phyloP scores from a whole-genome alignment of 2,888 invertebrate genomes.

The Celastrina argiolus region DNA sequence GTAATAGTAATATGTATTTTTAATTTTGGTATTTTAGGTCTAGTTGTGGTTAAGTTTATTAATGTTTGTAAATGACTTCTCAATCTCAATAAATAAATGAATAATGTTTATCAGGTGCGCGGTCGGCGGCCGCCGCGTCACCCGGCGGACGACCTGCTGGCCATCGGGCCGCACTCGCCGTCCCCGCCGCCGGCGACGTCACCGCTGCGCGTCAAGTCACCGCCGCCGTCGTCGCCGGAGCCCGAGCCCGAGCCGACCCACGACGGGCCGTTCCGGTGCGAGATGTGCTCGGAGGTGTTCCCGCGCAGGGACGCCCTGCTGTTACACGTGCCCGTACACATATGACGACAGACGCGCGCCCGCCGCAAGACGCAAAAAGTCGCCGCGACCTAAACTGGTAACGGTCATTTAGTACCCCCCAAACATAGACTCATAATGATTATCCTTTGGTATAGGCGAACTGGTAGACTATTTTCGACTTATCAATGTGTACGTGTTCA shows the following conservation, averaged over 20 bases:
- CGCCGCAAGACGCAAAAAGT: conserved; percentile 16
- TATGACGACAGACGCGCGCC: conserved; percentile 68
- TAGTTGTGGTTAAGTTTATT: no score
- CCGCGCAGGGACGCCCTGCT: conserved; percentile 84
- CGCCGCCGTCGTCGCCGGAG: conserved; percentile 24
- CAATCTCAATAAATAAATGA: background rate
- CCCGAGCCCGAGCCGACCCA: conserved; percentile 38
- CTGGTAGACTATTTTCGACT: no score
- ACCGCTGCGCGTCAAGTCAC: conserved; percentile 19
- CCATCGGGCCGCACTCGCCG: conserved; percentile 46
- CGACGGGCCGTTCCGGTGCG: conserved; percentile 84
- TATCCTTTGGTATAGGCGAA: no score
- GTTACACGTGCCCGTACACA: conserved; percentile 88
- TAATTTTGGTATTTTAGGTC: no score
- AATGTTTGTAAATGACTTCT: no score
- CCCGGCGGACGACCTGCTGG: conserved; percentile 63
- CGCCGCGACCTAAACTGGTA: background rate
- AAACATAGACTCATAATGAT: no score
- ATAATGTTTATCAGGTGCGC: conserved; percentile 40
- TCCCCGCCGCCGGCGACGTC: conserved; percentile 32
- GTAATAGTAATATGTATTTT: no score
- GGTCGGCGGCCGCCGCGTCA: conserved; percentile 57
- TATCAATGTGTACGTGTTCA: no score
- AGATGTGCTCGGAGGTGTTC: conserved; percentile 89
- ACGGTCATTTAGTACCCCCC: background rate